phyloP scores from a whole-genome alignment of 2,888 invertebrate genomes.

The Linhomoeus sp. region DNA sequence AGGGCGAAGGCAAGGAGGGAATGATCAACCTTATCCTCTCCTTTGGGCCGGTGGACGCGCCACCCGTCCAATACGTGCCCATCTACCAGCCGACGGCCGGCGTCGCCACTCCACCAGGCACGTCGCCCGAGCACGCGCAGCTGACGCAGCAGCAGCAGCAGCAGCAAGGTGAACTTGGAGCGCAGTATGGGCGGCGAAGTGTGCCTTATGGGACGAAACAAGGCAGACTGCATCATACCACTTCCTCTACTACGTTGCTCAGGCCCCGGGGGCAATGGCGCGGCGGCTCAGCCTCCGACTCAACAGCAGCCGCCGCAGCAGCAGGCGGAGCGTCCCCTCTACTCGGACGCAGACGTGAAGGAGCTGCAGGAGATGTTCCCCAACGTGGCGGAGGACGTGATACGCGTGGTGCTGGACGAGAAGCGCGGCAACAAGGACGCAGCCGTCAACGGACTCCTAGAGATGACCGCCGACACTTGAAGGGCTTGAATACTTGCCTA shows the following conservation, averaged over 20 bases:
- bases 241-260: too few relatives aligned
- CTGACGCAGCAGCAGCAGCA: background rate
- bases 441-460: slow-evolving; percentile 67
- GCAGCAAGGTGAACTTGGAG: background rate
- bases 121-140: background rate
- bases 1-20: slow-evolving; percentile 81
- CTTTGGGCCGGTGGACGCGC: slow-evolving; percentile 29
- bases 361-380: slow-evolving; percentile 82
- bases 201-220: too few relatives aligned
- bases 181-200: too few relatives aligned
- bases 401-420: slow-evolving; percentile 68
- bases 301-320: too few relatives aligned
- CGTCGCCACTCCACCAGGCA: background rate
- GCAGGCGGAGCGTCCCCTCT: slow-evolving; percentile 2
- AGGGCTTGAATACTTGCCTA: too few relatives aligned
- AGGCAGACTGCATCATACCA: too few relatives aligned
- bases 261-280: too few relatives aligned
- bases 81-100: background rate
- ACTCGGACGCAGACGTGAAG: slow-evolving; percentile 30
- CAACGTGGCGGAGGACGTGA: slow-evolving; percentile 72
- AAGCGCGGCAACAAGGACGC: slow-evolving; percentile 71
- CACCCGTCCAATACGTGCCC: slow-evolving; percentile 1
- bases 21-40: slow-evolving; percentile 73
- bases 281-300: too few relatives aligned
- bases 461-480: slow-evolving; percentile 44